These are phyloP conservation scores for Ophion slaviceki DNA, from an alignment of 2,888 invertebrate species.

Conservation along the genomic window DNA sequence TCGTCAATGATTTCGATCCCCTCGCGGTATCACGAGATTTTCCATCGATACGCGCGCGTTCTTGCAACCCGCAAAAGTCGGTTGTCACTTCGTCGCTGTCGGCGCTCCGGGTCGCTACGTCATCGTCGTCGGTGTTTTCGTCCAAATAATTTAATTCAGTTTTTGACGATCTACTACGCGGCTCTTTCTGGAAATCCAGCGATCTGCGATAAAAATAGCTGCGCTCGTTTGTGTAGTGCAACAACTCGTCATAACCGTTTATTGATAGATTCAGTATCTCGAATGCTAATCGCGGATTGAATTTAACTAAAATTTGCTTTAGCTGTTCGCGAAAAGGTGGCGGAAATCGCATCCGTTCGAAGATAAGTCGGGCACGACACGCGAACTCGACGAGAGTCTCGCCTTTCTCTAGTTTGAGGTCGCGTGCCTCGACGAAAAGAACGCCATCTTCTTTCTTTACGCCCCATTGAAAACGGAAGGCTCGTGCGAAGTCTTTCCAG, in stretches of 20 bases:
- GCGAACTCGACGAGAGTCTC: constrained; percentile 8
- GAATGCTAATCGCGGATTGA: constrained; percentile 1
- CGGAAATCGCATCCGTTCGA: constrained; percentile 8
- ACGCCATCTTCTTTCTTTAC: neutral
- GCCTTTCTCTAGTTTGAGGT: neutral
- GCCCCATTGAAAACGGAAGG: constrained; percentile 17
- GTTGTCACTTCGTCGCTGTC: neutral
- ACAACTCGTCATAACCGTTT: constrained; percentile 4
- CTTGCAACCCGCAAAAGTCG: neutral
- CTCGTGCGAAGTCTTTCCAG: neutral
- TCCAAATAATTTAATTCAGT: no score
- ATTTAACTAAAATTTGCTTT: constrained; percentile 3
- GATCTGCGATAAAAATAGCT: no score
- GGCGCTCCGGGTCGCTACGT: neutral
- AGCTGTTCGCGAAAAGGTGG: constrained; percentile 7
- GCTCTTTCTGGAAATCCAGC: no score
- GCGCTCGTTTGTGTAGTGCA: constrained; percentile 1
- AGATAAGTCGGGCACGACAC: constrained; percentile 5
- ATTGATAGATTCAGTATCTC: neutral
- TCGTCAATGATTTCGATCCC: neutral
- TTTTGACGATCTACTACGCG: no score
- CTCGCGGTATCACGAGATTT: neutral
- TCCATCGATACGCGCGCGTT: neutral
- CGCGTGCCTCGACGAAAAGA: neutral
- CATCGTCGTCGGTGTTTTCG: no score